Evolutionary conservation across 2,113 vertebrate species (phyloP).

Genomic region (Ramphastos sulfuratus): DNA sequence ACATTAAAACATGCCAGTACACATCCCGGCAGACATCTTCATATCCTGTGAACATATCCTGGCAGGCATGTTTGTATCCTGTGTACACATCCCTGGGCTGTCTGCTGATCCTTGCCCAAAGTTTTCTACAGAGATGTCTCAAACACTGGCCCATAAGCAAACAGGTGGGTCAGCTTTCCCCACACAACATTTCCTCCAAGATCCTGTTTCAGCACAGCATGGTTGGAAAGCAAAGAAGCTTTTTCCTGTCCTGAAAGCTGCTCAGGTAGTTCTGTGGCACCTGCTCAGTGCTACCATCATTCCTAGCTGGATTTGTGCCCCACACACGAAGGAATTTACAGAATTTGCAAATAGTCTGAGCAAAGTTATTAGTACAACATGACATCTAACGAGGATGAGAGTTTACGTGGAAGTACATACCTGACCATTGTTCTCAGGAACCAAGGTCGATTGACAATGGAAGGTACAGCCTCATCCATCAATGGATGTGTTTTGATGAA

Average conservation of each 20-base stretch:
- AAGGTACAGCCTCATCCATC: slow-evolving; percentile 96
- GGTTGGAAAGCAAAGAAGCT: neutral
- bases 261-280: slow-evolving; percentile 3
- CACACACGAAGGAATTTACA: slow-evolving; percentile 24
- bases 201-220: neutral
- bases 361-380: neutral
- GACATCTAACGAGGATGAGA: neutral
- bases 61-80: slow-evolving; percentile 15
- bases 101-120: neutral
- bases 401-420: slow-evolving; percentile 70
- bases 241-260: slow-evolving; percentile 32
- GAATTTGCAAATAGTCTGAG: slow-evolving; percentile 11
- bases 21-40: neutral
- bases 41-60: slow-evolving; percentile 14
- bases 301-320: slow-evolving; percentile 41
- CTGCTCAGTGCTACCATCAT: slow-evolving; percentile 3
- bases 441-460: slow-evolving; percentile 93
- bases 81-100: neutral
- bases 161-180: neutral
- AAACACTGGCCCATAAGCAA: neutral
- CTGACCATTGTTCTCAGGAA: slow-evolving; percentile 99
- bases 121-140: neutral
- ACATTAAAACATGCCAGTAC: neutral
- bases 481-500: slow-evolving; percentile 98
- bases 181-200: neutral